Evolutionary conservation across 1,140 invertebrate species (phyloP), one percentile per base, ranked within the genome.

Genomic region (Subanguina moxae): DNA sequence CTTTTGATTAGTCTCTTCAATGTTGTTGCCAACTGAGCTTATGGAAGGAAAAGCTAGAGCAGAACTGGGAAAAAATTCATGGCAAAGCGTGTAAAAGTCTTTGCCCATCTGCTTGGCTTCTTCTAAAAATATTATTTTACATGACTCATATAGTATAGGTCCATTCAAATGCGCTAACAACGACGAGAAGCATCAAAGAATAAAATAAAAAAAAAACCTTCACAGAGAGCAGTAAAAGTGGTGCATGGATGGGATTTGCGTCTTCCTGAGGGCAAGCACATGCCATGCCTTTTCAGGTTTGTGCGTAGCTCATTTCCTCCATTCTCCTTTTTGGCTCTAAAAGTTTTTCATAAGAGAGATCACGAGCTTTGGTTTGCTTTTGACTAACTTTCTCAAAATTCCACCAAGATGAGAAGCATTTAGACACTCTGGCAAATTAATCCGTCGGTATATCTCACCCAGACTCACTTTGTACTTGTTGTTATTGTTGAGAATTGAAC

Each of bases 121-220:
- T 45, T 45, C 43, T 45, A n/a, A 45, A 45, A 45, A 45, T 13
- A 45, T 45, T 45, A 45, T 45, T 45, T 45, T 45, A 45, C 43
- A 45, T 13, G n/a, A n/a, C n/a, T n/a, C n/a, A n/a, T n/a, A n/a
- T n/a, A n/a, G n/a, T n/a, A n/a, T n/a, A n/a, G n/a, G n/a, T n/a
- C n/a, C n/a, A n/a, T n/a, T n/a, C n/a, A n/a, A n/a, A n/a, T n/a
- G n/a, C n/a, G n/a, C n/a, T n/a, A n/a, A n/a, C n/a, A n/a, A n/a
- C n/a, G n/a, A n/a, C n/a, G n/a, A n/a, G n/a, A n/a, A n/a, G n/a
- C n/a, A n/a, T n/a, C n/a, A n/a, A n/a, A n/a, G n/a, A n/a, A n/a
- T n/a, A n/a, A n/a, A n/a, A n/a, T n/a, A n/a, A 45, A 45, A 13
- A 13, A 13, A 11, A 13, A 13, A 45, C 43, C 43, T 45, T 45